phyloP scores from a whole-genome alignment of 2,888 invertebrate genomes.

The Scotopteryx bipunctaria region DNA sequence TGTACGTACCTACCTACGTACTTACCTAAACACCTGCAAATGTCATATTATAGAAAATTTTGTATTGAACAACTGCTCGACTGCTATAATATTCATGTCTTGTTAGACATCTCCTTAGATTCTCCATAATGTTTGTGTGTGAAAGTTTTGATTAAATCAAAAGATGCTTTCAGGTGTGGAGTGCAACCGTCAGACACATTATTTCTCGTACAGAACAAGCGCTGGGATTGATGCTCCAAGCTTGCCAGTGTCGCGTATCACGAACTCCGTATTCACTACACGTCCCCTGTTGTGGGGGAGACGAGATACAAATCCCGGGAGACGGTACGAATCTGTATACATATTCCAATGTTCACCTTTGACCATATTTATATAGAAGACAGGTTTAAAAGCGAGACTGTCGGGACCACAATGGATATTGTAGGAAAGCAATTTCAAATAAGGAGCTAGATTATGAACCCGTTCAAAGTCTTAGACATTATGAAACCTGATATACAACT shows the following conservation, averaged over 20 bases:
- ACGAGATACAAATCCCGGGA: slow-evolving; percentile 75
- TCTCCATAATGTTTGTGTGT: no score
- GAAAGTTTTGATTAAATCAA: not conserved
- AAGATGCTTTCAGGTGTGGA: not conserved
- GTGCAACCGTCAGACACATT: not conserved
- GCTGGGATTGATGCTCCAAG: slow-evolving; percentile 12
- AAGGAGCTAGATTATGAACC: no score
- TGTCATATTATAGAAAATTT: no score
- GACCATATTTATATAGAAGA: slow-evolving; percentile 1
- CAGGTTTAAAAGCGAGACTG: not conserved
- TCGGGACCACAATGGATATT: no score
- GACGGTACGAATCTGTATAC: slow-evolving; percentile 69
- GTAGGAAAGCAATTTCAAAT: no score
- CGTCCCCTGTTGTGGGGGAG: slow-evolving; percentile 67
- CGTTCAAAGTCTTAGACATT: no score
- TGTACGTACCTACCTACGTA: no score
- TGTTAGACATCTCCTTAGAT: no score
- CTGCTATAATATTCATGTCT: no score
- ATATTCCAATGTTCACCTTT: slow-evolving; percentile 38
- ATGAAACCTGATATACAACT: no score
- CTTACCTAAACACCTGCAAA: no score
- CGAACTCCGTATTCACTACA: slow-evolving; percentile 65
- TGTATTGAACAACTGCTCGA: no score
- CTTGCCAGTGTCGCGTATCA: slow-evolving; percentile 46
- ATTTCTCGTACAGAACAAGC: slow-evolving; percentile 8